Conservation (phyloP, 53 echinoderm and acorn worm species). For the Astropecten irregularis region DNA sequence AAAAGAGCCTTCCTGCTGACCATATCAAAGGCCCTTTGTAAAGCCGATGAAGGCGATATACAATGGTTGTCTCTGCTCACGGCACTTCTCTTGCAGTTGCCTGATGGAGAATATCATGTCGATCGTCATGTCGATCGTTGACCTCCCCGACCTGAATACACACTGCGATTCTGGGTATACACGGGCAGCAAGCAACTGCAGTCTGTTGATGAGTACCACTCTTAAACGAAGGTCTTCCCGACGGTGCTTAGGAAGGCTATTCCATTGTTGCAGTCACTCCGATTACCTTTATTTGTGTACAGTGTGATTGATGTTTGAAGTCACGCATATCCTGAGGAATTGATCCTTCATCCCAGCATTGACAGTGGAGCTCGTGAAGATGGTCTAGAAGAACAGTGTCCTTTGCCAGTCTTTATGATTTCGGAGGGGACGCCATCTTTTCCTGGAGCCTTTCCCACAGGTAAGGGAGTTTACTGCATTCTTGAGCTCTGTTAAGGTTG, state of each 20-base stretch:
- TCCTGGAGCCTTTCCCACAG: slow-evolving; percentile 52
- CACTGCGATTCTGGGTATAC: neutral
- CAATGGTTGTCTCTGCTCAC: slow-evolving; percentile 14
- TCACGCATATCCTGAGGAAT: slow-evolving; percentile 49
- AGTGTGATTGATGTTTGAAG: slow-evolving; percentile 8
- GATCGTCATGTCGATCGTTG: no score
- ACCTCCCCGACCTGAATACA: neutral
- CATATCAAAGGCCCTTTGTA: neutral
- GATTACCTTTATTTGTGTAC: slow-evolving; percentile 5
- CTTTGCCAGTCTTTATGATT: slow-evolving; percentile 7
- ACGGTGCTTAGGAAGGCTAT: neutral
- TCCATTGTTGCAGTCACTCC: neutral
- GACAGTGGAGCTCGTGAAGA: slow-evolving; percentile 40
- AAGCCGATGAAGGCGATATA: neutral
- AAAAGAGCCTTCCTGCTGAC: neutral
- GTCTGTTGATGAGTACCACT: neutral
- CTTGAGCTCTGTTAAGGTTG: slow-evolving; percentile 5
- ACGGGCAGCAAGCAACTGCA: neutral
- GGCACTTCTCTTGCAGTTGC: slow-evolving; percentile 43
- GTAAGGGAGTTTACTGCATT: neutral
- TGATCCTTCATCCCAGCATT: slow-evolving; percentile 43
- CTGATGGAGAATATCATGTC: slow-evolving; percentile 45
- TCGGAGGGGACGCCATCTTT: slow-evolving; percentile 46
- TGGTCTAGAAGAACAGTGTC: neutral
- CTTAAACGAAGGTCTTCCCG: neutral